phyloP scores from a whole-genome alignment of 2,797 vertebrate genomes.

The Myoxocephalus aenaeus region DNA sequence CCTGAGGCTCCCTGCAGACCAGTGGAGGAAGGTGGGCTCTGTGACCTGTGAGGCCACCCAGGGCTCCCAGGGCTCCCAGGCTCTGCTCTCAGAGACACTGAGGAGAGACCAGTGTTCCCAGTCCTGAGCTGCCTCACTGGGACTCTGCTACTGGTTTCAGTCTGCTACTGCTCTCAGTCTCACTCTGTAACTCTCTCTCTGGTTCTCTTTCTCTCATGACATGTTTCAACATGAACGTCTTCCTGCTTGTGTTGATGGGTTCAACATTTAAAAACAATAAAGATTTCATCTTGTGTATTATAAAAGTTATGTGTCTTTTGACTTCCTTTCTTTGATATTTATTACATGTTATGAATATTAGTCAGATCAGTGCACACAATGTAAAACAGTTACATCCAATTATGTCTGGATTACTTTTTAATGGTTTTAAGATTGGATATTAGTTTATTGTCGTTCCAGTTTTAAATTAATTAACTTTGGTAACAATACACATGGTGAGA shows the following conservation, averaged over 20 bases:
- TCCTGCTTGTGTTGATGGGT: neutral
- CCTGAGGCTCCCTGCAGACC: neutral
- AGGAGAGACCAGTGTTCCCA: slow-evolving; percentile 67
- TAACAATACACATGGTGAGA: no score
- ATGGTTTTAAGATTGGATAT: no score
- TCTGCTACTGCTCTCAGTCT: no score
- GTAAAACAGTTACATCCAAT: no score
- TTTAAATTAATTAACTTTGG: no score
- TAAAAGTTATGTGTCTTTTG: neutral
- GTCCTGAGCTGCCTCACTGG: slow-evolving; percentile 22
- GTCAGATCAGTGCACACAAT: no score
- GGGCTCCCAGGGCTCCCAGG: neutral
- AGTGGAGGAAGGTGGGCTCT: no score
- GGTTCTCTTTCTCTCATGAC: neutral
- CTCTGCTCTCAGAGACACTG: neutral
- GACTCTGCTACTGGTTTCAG: slow-evolving; percentile 7
- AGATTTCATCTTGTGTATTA: neutral
- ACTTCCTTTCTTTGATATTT: neutral
- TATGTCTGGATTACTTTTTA: no score
- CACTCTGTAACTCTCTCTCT: no score
- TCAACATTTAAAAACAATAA: neutral
- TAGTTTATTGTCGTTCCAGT: no score
- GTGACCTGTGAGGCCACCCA: slow-evolving; percentile 1
- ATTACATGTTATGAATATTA: no score
- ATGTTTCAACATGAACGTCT: neutral